Base-by-base conservation (phyloP, 2,888 invertebrate species). In the Agrotis clavis region DNA sequence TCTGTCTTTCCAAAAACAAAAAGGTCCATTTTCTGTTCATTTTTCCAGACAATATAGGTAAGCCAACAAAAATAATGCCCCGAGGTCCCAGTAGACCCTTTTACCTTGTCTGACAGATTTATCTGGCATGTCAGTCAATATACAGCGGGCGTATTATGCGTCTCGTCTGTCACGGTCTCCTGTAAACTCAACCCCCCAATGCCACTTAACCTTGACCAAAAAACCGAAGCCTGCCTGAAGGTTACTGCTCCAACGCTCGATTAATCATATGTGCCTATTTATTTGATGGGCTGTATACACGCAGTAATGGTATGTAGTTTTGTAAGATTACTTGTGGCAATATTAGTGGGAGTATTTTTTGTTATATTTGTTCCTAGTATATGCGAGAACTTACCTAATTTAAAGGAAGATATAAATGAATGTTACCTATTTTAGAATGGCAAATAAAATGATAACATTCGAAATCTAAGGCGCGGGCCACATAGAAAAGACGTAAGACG, bases 51-150 rank as follows among this genome's bases (percentile, higher is more conserved):
- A 74, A 54, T 64, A 59, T 79, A 60, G 59, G 59, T 64, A 60
- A 80, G 53, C 45, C 64, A 18, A 54, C 75, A 19, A 65, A 61
- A 80, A 74, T 65, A 76, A 74, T 74, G 47, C 65, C 35, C 50
- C 47, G 21, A 74, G 65, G 35, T 50, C 35, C 56, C 61, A n/a
- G 30, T 18, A 61, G 54, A 69, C 70, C 77, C 64, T 77, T 77
- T 76, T 62, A 61, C 81, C 56, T 61, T 53, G 60, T 57, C 77
- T 69, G 48, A 30, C 70, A 81, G 82, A 69, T 77, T 77, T 81
- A 81, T 81, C 77, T 81, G 48, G 30, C 64, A 53, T 77, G 77
- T 77, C 77, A 78, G 82, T 77, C 82, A 53, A 81, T 82, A 79
- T 82, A 61, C 78, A 72, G 73, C 57, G 73, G 67, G 19, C 54